A percentile compares a stretch with the other conserved stretches of the same genome.
Conservation (phyloP, 2,113 vertebrate genomes). For the Urocitellus parryii region DNA sequence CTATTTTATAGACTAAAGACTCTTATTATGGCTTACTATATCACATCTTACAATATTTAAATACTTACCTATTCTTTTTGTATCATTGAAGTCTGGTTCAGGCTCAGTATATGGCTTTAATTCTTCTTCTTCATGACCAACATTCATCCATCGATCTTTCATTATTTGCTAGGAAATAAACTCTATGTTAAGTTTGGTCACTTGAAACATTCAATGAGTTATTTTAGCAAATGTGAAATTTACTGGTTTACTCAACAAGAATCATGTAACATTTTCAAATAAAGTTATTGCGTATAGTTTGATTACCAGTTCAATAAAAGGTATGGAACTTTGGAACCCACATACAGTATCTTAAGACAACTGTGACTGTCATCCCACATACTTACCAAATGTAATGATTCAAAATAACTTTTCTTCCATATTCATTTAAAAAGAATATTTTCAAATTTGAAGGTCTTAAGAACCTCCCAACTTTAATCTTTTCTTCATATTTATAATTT, state of each 20-base stretch:
- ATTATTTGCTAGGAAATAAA: slow-evolving; percentile 94
- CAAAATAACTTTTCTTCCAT: not conserved
- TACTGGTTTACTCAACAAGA: not conserved
- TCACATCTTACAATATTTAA: slow-evolving; percentile 58
- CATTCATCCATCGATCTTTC: slow-evolving; percentile 99
- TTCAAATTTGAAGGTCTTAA: slow-evolving; percentile 5
- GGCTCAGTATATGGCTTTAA: slow-evolving; percentile 96
- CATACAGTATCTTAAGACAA: not conserved
- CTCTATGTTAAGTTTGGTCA: slow-evolving; percentile 60
- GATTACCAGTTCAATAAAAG: not conserved
- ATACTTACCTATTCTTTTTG: slow-evolving; percentile 94
- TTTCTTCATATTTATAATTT: not conserved
- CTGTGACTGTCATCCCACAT: no score
- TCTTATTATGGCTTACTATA: not conserved
- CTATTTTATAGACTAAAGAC: not conserved
- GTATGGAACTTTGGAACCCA: not conserved
- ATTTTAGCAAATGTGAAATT: not conserved
- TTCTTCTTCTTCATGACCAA: slow-evolving; percentile 97
- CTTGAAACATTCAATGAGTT: not conserved
- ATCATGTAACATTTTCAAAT: not conserved
- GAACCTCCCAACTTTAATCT: slow-evolving; percentile 16
- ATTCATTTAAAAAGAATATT: not conserved
- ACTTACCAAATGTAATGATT: not conserved
- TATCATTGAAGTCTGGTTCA: slow-evolving; percentile 95
- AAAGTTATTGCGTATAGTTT: not conserved